Evolutionary conservation across 1,140 invertebrate genomes (phyloP), one percentile per base, ranked within the genome.

Genomic region (Globodera rostochiensis): DNA sequence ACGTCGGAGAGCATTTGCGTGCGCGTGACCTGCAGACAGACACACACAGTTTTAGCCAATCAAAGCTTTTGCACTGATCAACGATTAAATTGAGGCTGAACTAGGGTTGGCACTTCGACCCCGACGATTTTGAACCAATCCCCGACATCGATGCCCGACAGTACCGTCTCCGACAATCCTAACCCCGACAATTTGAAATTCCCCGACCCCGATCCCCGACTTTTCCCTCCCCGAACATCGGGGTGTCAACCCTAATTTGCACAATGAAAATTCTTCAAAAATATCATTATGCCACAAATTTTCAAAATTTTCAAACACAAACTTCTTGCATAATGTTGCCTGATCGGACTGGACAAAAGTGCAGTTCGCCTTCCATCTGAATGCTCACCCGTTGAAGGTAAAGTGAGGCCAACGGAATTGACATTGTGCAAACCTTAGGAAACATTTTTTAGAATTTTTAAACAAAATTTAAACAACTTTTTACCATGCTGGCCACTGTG

Each of bases 301-400:
- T 60, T 5, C 15, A 19, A 19, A 64, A 4, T 64, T 6, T 19
- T 6, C 0, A 11, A 64, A 4, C 19, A 64, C 57, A 6, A 25
- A 85, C 82, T 73, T 86, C 84, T n/a, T 80, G 60, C 84, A 85
- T 86, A 47, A 86, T 84, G 67, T 82, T 87, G 47, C 81, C 84
- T 64, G 75, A 80, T 13, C 84, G 84, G 45, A 53, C 45, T 74
- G 86, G 82, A 21, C 84, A 86, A 77, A 86, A 86, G 70, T 86
- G 85, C 53, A 86, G 79, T 46, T 86, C 74, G 66, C 66, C 66
- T n/a, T 76, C 53, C 74, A 76, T 76, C 66, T 76, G 74, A 9
- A 66, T 47, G 6, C 74, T 70, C 15, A 70, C 15, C 71, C 50
- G 66, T 46, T 78, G 73, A 50, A 79, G 46, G 67, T 86, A 87